Conservation (phyloP, 2,113 vertebrate genomes). For the Dasyornis broadbenti region DNA sequence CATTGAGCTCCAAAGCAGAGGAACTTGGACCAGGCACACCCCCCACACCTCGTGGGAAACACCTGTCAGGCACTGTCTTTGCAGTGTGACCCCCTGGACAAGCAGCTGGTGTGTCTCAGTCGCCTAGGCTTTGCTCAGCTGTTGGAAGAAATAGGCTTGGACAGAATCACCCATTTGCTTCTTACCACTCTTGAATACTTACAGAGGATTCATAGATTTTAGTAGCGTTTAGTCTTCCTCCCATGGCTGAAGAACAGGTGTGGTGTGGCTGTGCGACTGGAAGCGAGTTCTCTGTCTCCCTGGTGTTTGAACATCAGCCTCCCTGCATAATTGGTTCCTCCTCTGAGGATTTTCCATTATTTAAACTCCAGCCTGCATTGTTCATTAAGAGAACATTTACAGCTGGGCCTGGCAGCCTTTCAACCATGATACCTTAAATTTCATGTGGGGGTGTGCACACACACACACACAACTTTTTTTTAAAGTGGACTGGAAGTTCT, state of each 20-base stretch:
- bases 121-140: neutral
- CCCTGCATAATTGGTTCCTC: neutral
- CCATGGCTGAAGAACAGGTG: neutral
- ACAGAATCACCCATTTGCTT: neutral
- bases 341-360: neutral
- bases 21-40: neutral
- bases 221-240: neutral
- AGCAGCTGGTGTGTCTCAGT: fast-evolving
- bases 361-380: neutral
- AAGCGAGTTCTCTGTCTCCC: neutral
- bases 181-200: neutral
- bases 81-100: fast-evolving
- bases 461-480: neutral
- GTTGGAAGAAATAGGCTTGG: neutral
- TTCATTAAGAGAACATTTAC: neutral
- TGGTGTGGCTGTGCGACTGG: neutral
- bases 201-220: neutral
- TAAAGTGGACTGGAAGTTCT: neutral
- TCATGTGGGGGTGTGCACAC: fast-evolving
- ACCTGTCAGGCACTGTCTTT: neutral
- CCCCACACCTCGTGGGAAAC: fast-evolving
- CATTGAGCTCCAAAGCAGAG: fast-evolving
- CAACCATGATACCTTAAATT: fast-evolving
- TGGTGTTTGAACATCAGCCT: neutral
- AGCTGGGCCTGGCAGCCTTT: neutral